These are phyloP conservation scores for Agraylea sexmaculata DNA, from an alignment of 1,140 invertebrate species.

Conservation along the genomic window DNA sequence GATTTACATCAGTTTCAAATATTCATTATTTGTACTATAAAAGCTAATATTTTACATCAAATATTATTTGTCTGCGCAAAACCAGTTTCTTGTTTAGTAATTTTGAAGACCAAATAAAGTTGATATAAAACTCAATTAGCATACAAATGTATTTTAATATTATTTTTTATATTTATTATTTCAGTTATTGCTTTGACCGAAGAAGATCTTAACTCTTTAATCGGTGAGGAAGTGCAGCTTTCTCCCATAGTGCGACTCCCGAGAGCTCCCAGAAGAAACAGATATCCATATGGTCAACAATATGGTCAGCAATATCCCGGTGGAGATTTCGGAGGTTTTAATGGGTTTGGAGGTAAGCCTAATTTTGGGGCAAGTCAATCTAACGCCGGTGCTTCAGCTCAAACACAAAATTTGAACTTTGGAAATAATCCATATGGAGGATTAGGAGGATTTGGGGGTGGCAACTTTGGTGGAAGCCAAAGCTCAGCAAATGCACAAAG, in stretches of 20 bases:
- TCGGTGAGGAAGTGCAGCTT: slow-evolving; percentile 2
- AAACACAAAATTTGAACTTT: slow-evolving; percentile 4
- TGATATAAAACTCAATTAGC: too few relatives aligned
- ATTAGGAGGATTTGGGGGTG: slow-evolving; percentile 7
- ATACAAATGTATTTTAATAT: too few relatives aligned
- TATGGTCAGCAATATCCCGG: slow-evolving; percentile 7
- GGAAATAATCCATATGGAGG: slow-evolving; percentile 7
- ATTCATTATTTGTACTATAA: too few relatives aligned
- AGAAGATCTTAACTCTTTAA: slow-evolving; percentile 1
- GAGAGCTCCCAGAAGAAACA: slow-evolving; percentile 14
- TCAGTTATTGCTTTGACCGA: slow-evolving; percentile 14
- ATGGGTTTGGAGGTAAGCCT: slow-evolving; percentile 1
- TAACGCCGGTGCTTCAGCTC: slow-evolving; percentile 7
- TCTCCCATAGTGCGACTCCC: slow-evolving; percentile 5
- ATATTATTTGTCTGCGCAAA: too few relatives aligned
- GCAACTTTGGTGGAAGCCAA: slow-evolving; percentile 9
- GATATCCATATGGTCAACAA: slow-evolving; percentile 7
- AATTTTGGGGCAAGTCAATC: slow-evolving; percentile 7
- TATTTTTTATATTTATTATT: too few relatives aligned
- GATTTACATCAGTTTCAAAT: too few relatives aligned
- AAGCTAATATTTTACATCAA: too few relatives aligned
- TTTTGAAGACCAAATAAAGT: too few relatives aligned
- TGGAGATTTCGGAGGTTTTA: neutral
- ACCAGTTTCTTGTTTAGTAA: too few relatives aligned
- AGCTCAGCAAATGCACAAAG: slow-evolving; percentile 12